These are phyloP conservation scores for Resseliella maxima DNA, from an alignment of 2,888 invertebrate genomes.

Conservation along the genomic window DNA sequence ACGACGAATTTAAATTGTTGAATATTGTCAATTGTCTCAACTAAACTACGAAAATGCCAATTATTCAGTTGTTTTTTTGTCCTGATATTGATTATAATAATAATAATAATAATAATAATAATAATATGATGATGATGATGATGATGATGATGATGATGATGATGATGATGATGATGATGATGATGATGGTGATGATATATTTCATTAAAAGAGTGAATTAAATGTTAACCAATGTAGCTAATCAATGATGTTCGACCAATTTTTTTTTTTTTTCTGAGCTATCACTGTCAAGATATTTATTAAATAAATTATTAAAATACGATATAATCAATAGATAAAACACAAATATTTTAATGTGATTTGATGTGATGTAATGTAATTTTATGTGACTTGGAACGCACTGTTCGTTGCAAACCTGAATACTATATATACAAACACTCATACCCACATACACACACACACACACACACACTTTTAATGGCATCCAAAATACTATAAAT, in stretches of 20 bases:
- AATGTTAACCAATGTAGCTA: neutral
- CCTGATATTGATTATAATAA: no score
- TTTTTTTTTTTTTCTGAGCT: neutral
- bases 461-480: no score
- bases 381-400: constrained; percentile 4
- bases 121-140: no score
- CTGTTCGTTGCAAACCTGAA: neutral
- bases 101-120: no score
- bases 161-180: no score
- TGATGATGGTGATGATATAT: no score
- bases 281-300: neutral
- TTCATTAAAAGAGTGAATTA: no score
- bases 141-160: no score
- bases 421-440: neutral
- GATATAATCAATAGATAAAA: neutral
- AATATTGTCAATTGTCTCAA: no score
- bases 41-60: no score
- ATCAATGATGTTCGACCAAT: neutral
- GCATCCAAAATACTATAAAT: neutral
- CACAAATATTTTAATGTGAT: constrained; percentile 8
- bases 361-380: constrained; percentile 25
- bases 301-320: neutral
- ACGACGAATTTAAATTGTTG: neutral
- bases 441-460: no score
- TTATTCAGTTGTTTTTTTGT: no score